phyloP scores from a whole-genome alignment of 2,113 vertebrate genomes.

The Scolopax mira region DNA sequence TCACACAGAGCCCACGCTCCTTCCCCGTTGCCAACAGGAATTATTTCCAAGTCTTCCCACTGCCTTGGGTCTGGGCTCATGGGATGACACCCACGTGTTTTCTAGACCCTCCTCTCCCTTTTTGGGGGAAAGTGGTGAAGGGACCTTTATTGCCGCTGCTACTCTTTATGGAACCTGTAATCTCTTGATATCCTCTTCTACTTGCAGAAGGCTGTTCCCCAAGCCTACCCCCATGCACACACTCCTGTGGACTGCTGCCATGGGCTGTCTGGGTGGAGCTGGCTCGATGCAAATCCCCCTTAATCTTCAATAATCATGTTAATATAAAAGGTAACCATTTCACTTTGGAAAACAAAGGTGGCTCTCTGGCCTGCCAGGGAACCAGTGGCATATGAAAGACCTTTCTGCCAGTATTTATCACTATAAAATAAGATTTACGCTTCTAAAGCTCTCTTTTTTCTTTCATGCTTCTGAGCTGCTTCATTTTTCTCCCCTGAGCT shows the following conservation, averaged over 20 bases:
- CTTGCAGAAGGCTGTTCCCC: not conserved
- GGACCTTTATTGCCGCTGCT: not conserved
- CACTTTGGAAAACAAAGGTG: slow-evolving; percentile 56
- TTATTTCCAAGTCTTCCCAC: not conserved
- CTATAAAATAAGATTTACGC: slow-evolving; percentile 40
- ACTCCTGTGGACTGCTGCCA: not conserved
- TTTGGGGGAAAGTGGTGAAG: not conserved
- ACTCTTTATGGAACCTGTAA: not conserved
- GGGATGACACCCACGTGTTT: not conserved
- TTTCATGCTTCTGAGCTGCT: slow-evolving; percentile 49
- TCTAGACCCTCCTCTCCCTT: not conserved
- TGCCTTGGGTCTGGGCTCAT: not conserved
- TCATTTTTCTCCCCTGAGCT: slow-evolving; percentile 46
- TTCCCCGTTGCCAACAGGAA: not conserved
- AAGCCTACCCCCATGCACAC: not conserved
- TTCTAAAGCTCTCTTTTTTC: slow-evolving; percentile 36
- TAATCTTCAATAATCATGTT: slow-evolving; percentile 53
- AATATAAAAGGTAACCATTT: slow-evolving; percentile 32
- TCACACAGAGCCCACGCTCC: not conserved
- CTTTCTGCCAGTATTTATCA: slow-evolving; percentile 13
- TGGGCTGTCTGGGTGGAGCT: not conserved
- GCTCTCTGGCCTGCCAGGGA: slow-evolving; percentile 32
- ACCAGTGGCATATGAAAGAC: slow-evolving; percentile 37
- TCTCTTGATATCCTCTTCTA: not conserved
- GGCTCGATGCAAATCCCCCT: slow-evolving; percentile 7